Percentiles rank a stretch among this genome's conserved stretches.
phyloP scores from a whole-genome alignment of 2,797 vertebrate genomes.

The Eurystomus glaucurus region DNA sequence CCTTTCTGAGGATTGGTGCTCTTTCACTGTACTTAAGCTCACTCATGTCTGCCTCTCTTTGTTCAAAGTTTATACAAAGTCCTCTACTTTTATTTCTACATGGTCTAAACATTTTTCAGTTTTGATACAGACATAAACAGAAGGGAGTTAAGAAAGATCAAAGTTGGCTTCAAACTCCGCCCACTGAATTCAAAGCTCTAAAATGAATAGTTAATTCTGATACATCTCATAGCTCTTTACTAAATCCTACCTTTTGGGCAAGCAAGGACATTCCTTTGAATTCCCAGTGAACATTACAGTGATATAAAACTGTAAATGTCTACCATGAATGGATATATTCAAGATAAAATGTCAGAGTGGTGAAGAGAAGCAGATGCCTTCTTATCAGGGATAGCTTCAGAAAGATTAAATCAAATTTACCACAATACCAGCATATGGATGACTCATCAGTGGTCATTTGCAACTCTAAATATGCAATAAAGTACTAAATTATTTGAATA shows the following conservation, averaged over 20 bases:
- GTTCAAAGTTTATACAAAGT: not conserved
- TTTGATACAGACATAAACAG: not conserved
- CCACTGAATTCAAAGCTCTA: not conserved
- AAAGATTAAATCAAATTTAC: slow-evolving; percentile 50
- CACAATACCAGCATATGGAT: slow-evolving; percentile 10
- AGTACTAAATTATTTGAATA: slow-evolving; percentile 1
- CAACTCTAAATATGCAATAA: slow-evolving; percentile 12
- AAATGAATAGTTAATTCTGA: not conserved
- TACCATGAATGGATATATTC: slow-evolving; percentile 49
- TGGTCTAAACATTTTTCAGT: not conserved
- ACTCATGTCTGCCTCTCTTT: not conserved
- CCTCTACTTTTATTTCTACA: not conserved
- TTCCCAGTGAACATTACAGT: not conserved
- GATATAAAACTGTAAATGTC: slow-evolving; percentile 2
- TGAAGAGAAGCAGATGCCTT: slow-evolving; percentile 49
- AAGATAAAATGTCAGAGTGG: slow-evolving; percentile 23
- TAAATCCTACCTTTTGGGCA: slow-evolving; percentile 14
- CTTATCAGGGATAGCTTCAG: slow-evolving; percentile 27
- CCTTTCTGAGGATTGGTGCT: not conserved
- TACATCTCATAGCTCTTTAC: not conserved
- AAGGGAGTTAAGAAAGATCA: not conserved
- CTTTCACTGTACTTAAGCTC: not conserved
- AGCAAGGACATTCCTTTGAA: slow-evolving; percentile 10
- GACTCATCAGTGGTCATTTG: slow-evolving; percentile 28
- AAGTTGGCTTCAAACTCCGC: not conserved